Percentiles rank a stretch among this genome's conserved stretches.
Conservation (phyloP, 2,797 vertebrate genomes). For the Acridotheres tristis region DNA sequence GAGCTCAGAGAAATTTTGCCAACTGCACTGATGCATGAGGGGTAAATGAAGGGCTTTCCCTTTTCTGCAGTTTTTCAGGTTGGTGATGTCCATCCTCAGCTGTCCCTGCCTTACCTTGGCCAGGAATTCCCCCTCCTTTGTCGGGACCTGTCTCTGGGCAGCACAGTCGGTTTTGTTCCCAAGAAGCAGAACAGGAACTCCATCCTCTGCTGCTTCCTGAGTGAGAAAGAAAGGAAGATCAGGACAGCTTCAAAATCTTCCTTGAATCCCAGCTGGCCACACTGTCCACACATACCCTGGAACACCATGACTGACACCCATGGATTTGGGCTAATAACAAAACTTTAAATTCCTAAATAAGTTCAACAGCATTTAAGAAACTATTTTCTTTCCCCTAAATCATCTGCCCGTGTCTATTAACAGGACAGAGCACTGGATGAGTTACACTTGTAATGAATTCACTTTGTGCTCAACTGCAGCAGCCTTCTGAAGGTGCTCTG, state of each 20-base stretch:
- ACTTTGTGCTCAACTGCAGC: background rate
- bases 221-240: background rate
- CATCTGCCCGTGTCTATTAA: background rate
- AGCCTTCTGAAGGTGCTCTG: background rate
- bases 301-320: background rate
- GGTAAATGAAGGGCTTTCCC: background rate
- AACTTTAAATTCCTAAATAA: background rate
- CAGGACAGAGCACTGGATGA: background rate
- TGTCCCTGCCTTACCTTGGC: constrained; percentile 79
- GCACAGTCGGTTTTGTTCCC: constrained; percentile 89
- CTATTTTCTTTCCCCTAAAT: background rate
- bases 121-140: constrained; percentile 77
- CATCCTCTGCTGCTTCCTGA: constrained; percentile 81
- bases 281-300: background rate
- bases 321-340: background rate
- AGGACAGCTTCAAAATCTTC: background rate
- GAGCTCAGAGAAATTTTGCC: background rate
- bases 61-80: background rate
- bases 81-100: background rate
- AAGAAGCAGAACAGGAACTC: constrained; percentile 82
- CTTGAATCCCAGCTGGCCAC: background rate
- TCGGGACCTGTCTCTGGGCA: constrained; percentile 76
- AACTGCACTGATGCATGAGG: background rate
- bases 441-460: background rate
- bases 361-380: background rate